phyloP scores from a whole-genome alignment of 2,888 invertebrate genomes.

The Platycnemis pennipes region DNA sequence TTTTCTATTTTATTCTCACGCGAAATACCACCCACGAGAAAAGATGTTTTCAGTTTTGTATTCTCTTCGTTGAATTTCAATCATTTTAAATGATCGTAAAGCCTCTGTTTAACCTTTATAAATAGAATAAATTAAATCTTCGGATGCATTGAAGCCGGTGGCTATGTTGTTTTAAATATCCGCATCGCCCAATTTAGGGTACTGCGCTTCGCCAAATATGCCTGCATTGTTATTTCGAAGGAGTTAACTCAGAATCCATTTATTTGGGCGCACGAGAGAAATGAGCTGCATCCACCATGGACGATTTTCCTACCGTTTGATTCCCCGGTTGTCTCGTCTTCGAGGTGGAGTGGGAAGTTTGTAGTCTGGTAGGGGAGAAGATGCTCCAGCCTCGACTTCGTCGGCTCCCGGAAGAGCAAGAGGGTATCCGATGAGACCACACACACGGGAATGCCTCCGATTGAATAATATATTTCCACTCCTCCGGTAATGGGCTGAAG shows the following conservation, averaged over 20 bases:
- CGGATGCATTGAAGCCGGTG: not conserved
- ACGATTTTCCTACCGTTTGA: not conserved
- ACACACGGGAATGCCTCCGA: slow-evolving; percentile 40
- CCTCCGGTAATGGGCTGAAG: slow-evolving; percentile 49
- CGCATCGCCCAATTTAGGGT: not conserved
- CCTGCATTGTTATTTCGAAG: not conserved
- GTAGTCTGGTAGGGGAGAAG: not conserved
- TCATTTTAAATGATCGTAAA: no score
- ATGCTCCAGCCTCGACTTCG: not conserved
- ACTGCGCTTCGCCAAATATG: not conserved
- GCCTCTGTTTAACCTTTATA: no score
- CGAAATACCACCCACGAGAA: no score
- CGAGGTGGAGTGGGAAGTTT: not conserved
- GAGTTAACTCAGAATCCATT: not conserved
- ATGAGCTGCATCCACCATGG: not conserved
- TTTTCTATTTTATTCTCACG: no score
- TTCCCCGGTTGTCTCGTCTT: not conserved
- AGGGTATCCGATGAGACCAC: not conserved
- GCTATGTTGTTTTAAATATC: not conserved
- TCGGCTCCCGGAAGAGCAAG: not conserved
- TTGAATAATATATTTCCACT: slow-evolving; percentile 56
- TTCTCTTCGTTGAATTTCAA: no score
- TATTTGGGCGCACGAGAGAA: not conserved
- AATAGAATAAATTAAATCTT: no score
- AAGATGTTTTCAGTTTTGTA: no score